Evolutionary conservation across 2,797 vertebrate species (phyloP).

Genomic region (Neomorphus geoffroyi): DNA sequence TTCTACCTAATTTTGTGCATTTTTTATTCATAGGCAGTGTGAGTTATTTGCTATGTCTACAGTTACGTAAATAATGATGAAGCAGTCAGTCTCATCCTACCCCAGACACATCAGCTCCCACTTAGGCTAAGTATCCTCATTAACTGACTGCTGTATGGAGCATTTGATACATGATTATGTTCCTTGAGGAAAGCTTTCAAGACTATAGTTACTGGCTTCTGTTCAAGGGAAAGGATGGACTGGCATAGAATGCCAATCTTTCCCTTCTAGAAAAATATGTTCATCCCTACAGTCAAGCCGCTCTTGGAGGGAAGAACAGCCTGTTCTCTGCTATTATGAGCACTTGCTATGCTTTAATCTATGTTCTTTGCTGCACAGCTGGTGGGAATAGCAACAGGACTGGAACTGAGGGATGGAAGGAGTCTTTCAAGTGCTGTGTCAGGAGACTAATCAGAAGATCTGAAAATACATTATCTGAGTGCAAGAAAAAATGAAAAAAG

Average conservation of each 20-base stretch:
- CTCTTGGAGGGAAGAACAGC: neutral
- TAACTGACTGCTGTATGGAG: neutral
- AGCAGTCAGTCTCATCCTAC: neutral
- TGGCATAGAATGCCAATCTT: neutral
- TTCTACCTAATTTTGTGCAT: neutral
- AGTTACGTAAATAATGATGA: neutral
- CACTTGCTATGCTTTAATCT: neutral
- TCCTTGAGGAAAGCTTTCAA: neutral
- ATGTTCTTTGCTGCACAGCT: conserved; percentile 10
- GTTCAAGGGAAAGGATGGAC: neutral
- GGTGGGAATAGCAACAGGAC: neutral
- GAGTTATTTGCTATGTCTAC: neutral
- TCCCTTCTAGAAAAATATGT: neutral
- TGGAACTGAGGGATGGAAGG: neutral
- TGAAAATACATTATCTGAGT: neutral
- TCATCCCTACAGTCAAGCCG: neutral
- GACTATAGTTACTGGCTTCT: neutral
- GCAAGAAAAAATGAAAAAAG: neutral
- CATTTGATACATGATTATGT: neutral
- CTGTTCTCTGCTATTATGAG: conserved; percentile 2
- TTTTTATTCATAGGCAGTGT: neutral
- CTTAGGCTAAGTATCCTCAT: neutral
- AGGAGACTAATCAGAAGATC: neutral
- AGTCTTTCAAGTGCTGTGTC: neutral
- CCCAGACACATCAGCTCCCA: neutral